Base-by-base conservation (phyloP, 1,140 invertebrate species). In the Bilobella aurantiaca region DNA sequence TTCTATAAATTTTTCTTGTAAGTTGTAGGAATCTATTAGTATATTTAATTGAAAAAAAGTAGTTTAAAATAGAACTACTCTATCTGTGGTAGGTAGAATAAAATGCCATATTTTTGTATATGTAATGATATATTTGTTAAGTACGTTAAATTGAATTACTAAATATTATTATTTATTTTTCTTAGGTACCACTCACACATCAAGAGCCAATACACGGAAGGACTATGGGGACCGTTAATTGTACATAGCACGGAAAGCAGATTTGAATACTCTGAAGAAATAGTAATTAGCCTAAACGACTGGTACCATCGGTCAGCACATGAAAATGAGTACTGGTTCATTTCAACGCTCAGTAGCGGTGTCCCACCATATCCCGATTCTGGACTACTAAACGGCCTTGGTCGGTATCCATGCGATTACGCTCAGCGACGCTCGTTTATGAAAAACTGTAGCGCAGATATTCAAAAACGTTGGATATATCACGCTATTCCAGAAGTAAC, bases 301-400 rank as follows among this genome's bases (percentile, higher is more conserved):
- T 69, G 68, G 68, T 69, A 69, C 47, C 68, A 69, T 42, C 60
- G 61, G 12, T 27, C 68, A 3, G 68, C 64, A 16, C 16, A 30
- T 29, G 29, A 16, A 25, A 1, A 46, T 63, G 23, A 23, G 27
- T 25, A 23, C 18, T 29, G 28, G 56, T 30, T 28, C n/a, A 21
- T 8, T 29, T 21, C 34, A 1, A 56, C 42, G 30, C 56, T 27
- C 14, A 23, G 46, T 18, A n/a, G 34, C 2, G 68, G 68, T 1
- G 31, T 25, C 1, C 64, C 59, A 21, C 42, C 68, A 1, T 69
- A 58, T 34, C 3, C 1, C 1, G 28, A 46, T 16, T 46, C 58
- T 0, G 28, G 37, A 1, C 23, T 60, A 18, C 3, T 32, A 1
- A 58, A 56, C 8, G 34, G 27, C 12, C 34, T 1, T 47, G 60